Evolutionary conservation across 2,888 invertebrate genomes (phyloP).

Genomic region (Heliconius erato): DNA sequence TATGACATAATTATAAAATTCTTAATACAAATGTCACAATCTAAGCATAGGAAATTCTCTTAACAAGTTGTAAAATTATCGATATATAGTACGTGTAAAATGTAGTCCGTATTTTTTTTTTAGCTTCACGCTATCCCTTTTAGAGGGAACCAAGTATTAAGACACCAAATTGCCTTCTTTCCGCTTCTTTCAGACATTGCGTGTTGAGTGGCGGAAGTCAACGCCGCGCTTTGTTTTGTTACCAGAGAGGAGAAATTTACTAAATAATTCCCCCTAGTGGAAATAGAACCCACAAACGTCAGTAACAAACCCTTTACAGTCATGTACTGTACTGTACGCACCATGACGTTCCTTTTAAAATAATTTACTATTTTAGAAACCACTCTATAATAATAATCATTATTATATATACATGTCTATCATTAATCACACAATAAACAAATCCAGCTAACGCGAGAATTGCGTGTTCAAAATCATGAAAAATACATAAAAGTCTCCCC

Average conservation of each 20-base stretch:
- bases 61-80: neutral
- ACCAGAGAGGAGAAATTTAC: too few relatives aligned
- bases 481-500: conserved; percentile 41
- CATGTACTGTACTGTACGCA: too few relatives aligned
- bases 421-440: conserved; percentile 41
- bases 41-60: neutral
- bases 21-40: neutral
- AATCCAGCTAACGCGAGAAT: conserved; percentile 52
- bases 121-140: neutral
- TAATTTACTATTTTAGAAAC: neutral
- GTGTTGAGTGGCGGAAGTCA: too few relatives aligned
- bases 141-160: neutral
- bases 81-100: neutral
- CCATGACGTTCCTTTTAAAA: neutral
- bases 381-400: neutral
- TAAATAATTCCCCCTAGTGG: too few relatives aligned
- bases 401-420: neutral
- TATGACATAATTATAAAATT: neutral
- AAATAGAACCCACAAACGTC: too few relatives aligned
- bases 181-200: too few relatives aligned
- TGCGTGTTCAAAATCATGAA: conserved; percentile 60
- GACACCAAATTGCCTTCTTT: too few relatives aligned
- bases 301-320: too few relatives aligned
- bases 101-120: too few relatives aligned
- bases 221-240: too few relatives aligned